Conservation (phyloP, 2,113 vertebrate genomes). For the Saiga tatarica region DNA sequence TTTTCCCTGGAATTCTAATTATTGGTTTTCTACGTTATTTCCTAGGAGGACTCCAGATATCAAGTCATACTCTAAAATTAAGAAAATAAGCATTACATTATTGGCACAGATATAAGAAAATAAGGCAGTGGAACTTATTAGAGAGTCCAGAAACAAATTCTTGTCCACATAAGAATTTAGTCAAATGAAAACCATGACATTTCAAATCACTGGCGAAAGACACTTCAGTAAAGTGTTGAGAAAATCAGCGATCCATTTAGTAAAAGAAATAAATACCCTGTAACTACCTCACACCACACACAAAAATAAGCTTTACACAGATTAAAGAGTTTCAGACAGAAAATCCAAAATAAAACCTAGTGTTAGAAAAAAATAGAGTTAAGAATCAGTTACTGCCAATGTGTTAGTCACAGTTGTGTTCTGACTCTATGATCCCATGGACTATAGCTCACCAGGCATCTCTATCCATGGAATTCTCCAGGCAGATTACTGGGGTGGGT, state of each 20-base stretch:
- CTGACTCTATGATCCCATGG: neutral
- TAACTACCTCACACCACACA: neutral
- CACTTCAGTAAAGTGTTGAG: neutral
- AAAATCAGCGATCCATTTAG: neutral
- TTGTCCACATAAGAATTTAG: neutral
- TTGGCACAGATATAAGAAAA: neutral
- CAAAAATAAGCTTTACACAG: neutral
- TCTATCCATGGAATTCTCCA: neutral
- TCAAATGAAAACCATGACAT: conserved; percentile 24
- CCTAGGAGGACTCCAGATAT: neutral
- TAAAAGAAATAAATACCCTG: neutral
- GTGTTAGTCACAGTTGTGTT: neutral
- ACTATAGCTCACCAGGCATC: neutral
- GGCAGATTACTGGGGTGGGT: neutral
- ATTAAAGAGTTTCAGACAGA: neutral
- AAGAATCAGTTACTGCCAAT: neutral
- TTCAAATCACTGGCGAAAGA: conserved; percentile 1
- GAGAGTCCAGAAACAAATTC: neutral
- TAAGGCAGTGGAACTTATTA: neutral
- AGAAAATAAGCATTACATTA: neutral
- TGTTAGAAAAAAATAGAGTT: neutral
- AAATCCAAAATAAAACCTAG: neutral
- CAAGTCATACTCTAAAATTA: conserved; percentile 4
- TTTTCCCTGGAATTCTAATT: neutral
- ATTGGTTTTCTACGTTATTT: neutral